Conservation (phyloP, 2,888 invertebrate genomes). For the Drosophila neotestacea region DNA sequence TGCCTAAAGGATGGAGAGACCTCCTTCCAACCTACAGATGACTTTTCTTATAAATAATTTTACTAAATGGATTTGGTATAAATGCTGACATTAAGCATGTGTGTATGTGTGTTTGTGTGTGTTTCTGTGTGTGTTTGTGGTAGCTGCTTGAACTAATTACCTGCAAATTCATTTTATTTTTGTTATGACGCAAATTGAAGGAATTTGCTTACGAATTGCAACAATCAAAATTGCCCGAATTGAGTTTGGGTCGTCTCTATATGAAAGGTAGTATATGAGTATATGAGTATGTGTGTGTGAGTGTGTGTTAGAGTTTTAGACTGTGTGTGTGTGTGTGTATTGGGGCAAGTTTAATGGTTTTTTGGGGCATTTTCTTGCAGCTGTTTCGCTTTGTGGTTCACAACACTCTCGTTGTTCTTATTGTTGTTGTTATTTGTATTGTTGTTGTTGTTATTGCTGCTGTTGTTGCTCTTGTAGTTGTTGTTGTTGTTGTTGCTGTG, state of each 20-base stretch:
- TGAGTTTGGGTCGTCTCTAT: constrained; percentile 39
- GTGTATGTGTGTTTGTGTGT: constrained; percentile 13
- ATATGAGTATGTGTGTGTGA: constrained; percentile 9
- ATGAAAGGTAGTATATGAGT: constrained; percentile 32
- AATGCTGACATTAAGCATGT: constrained; percentile 61
- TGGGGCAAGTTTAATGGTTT: constrained; percentile 73
- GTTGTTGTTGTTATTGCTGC: constrained; percentile 20
- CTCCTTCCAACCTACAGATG: constrained; percentile 27
- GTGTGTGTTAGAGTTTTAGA: constrained; percentile 12
- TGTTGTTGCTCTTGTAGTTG: constrained; percentile 5
- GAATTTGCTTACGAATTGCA: constrained; percentile 64
- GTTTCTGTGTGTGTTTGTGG: constrained; percentile 25
- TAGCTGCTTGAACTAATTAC: constrained; percentile 78
- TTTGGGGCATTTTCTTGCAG: constrained; percentile 79
- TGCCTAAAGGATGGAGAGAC: neutral
- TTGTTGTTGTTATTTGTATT: constrained; percentile 15
- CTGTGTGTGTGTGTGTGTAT: constrained; percentile 14
- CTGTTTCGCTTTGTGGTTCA: constrained; percentile 76
- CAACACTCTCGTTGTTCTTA: constrained; percentile 25
- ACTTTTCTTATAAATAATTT: constrained; percentile 80
- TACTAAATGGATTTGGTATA: constrained; percentile 80
- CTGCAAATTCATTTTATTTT: constrained; percentile 69
- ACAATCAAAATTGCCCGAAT: constrained; percentile 74
- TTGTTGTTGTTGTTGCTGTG: constrained; percentile 38
- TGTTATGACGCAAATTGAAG: constrained; percentile 42